phyloP scores from a whole-genome alignment of 2,113 vertebrate species.

The Gnathonemus longibarbis region DNA sequence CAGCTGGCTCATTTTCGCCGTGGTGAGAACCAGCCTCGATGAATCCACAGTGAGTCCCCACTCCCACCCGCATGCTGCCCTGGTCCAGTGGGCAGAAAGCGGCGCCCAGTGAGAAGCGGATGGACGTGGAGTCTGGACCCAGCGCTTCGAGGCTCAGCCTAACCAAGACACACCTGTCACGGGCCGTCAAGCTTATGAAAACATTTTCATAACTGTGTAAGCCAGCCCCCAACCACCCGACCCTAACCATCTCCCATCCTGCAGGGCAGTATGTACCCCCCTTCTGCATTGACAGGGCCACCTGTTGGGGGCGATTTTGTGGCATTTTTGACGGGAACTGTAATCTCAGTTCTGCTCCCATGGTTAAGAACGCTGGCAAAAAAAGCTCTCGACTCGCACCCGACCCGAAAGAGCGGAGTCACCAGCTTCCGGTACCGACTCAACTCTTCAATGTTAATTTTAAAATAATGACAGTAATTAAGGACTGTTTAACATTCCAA shows the following conservation, averaged over 20 bases:
- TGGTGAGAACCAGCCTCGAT: background rate
- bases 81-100: background rate
- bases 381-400: background rate
- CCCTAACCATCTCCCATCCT: slow-evolving; percentile 22
- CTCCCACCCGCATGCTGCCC: background rate
- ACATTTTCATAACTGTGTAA: slow-evolving; percentile 34
- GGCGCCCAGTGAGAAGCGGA: background rate
- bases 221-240: background rate
- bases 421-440: background rate
- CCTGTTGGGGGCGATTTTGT: slow-evolving; percentile 35
- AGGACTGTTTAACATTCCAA: background rate
- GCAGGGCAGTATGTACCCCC: slow-evolving; percentile 37
- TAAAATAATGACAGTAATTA: background rate
- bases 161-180: slow-evolving; percentile 32
- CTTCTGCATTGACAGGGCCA: slow-evolving; percentile 34
- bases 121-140: background rate
- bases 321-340: slow-evolving; percentile 24
- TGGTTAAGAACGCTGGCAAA: background rate
- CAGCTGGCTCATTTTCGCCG: too few species aligned
- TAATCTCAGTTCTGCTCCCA: background rate
- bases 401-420: background rate
- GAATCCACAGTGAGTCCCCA: background rate
- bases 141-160: slow-evolving; percentile 18
- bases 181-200: slow-evolving; percentile 27
- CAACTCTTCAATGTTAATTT: background rate